Evolutionary conservation across 2,888 invertebrate genomes (phyloP).

Genomic region (Ochropacha duplaris): DNA sequence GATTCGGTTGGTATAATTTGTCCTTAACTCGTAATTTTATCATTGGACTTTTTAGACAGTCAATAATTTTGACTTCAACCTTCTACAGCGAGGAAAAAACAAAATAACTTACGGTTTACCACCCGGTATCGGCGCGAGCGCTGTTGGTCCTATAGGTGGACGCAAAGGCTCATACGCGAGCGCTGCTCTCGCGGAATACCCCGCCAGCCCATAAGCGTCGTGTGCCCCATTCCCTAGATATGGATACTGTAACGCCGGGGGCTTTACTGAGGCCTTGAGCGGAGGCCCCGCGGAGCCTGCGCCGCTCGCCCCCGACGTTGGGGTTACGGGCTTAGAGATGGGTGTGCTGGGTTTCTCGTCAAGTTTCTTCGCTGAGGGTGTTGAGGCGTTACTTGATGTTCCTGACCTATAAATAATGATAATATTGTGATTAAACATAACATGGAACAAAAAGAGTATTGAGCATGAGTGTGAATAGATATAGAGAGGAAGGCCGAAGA

Average conservation of each 20-base stretch:
- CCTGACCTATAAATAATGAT: slow-evolving; percentile 85
- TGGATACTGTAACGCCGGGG: slow-evolving; percentile 85
- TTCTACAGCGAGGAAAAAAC: background rate
- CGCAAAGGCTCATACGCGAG: slow-evolving; percentile 77
- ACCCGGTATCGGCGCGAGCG: slow-evolving; percentile 88
- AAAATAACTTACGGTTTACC: slow-evolving; percentile 91
- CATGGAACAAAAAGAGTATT: too few relatives aligned
- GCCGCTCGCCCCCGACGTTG: slow-evolving; percentile 86
- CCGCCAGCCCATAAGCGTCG: slow-evolving; percentile 76
- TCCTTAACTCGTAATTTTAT: too few relatives aligned
- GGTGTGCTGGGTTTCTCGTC: slow-evolving; percentile 96
- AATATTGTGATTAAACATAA: too few relatives aligned
- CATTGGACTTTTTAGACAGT: too few relatives aligned
- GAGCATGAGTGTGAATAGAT: too few relatives aligned
- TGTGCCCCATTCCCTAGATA: slow-evolving; percentile 81
- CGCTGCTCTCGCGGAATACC: slow-evolving; percentile 77
- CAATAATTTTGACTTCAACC: too few relatives aligned
- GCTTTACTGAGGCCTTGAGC: slow-evolving; percentile 82
- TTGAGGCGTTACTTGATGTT: slow-evolving; percentile 95
- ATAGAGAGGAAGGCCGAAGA: too few relatives aligned
- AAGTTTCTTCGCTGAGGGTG: slow-evolving; percentile 93
- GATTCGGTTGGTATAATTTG: too few relatives aligned
- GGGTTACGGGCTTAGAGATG: slow-evolving; percentile 94
- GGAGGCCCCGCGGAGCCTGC: slow-evolving; percentile 83
- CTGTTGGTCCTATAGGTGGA: slow-evolving; percentile 79